Percentiles rank a stretch among this genome's conserved stretches.
These are phyloP conservation scores for Alethe castanea DNA, from an alignment of 2,113 vertebrate species.

Conservation along the genomic window DNA sequence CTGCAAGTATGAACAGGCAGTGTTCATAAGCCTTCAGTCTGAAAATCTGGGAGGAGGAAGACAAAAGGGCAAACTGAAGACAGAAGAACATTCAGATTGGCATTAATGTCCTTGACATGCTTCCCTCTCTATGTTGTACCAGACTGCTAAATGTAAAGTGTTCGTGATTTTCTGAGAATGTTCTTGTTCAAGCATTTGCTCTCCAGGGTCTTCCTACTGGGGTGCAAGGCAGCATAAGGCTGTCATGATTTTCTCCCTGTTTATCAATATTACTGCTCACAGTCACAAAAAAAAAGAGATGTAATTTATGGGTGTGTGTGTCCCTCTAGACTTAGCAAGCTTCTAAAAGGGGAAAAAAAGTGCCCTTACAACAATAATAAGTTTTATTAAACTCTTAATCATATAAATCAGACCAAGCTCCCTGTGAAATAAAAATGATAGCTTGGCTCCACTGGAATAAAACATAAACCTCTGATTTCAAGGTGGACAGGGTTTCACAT, in stretches of 20 bases:
- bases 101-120: not conserved
- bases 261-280: not conserved
- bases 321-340: not conserved
- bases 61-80: not conserved
- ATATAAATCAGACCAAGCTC: not conserved
- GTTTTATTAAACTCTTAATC: not conserved
- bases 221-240: not conserved
- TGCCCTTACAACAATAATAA: not conserved
- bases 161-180: not conserved
- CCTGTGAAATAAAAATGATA: not conserved
- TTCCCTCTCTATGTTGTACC: not conserved
- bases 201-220: not conserved
- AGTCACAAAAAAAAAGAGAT: not conserved
- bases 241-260: not conserved
- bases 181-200: not conserved
- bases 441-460: not conserved
- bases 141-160: not conserved
- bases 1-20: not conserved
- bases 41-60: not conserved
- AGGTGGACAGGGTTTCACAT: not conserved
- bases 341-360: not conserved
- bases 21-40: not conserved
- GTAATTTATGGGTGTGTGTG: not conserved
- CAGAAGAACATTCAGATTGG: not conserved
- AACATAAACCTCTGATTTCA: not conserved